Evolutionary conservation across 2,888 invertebrate genomes (phyloP), one percentile per base, ranked within the genome.

Genomic region (Xanthorhoe spadicearia): DNA sequence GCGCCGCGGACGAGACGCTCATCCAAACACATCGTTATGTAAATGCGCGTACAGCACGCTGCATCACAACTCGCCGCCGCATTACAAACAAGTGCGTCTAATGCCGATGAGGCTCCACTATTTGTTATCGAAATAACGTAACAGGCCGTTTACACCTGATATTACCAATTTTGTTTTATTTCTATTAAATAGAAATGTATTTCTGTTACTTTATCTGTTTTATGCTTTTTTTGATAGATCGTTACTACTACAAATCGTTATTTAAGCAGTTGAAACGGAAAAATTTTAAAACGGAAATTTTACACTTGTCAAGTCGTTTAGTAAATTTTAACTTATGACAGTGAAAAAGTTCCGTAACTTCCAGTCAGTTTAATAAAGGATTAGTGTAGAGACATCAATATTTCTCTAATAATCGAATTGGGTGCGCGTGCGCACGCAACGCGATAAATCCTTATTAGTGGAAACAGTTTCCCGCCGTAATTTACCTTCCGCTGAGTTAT

Each of bases 371-470:
- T 35, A 17, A 35, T 8, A 15, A 53, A 53, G 46, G 18, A 35
- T 49, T 43, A 43, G 55, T 58, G 49, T 32, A 35, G 65, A 32
- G 46, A 65, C 58, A 50, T 35, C 50, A 15, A 50, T 50, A 50
- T 4, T 50, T 51, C 49, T 53, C 17, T 48, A 56, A 18, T 56
- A 61, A 53, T 61, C 53, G 52, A 57, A 43, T 61, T 52, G 46
- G 52, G 6, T 49, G 61, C 59, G 51, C 50, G 59, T 28, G 60
- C 64, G 62, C 56, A 59, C 38, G 52, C 57, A 61, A 60, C 62
- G 19, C 66, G 56, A 70, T 76, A 74, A 69, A 74, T 76, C 63
- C 52, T 68, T 57, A 73, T 71, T 70, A 72, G 66, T 48, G 58
- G 43, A 53, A 50, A 63, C 48, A 32, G 51, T 61, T n/a, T 63